These are phyloP conservation scores for Sternotherus odoratus DNA, from an alignment of 2,797 vertebrate genomes.

Conservation along the genomic window DNA sequence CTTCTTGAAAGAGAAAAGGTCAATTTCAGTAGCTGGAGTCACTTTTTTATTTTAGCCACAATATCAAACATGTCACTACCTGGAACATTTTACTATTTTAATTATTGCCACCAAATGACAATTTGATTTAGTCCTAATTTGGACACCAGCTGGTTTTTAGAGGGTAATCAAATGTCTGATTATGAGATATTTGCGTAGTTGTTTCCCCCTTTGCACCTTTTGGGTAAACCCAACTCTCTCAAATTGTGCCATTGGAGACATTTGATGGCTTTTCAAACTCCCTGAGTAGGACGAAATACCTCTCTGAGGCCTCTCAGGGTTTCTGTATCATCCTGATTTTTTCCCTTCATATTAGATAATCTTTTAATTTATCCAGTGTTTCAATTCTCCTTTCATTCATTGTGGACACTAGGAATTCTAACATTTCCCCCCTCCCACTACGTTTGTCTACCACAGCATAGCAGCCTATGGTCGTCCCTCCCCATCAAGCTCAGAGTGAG, in stretches of 20 bases:
- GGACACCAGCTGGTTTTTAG: slow-evolving; percentile 31
- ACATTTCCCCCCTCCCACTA: background rate
- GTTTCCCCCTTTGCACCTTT: background rate
- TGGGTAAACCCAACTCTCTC: background rate
- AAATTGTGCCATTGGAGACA: background rate
- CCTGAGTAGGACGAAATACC: background rate
- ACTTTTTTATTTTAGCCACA: background rate
- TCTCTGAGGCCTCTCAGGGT: background rate
- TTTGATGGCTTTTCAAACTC: slow-evolving; percentile 5
- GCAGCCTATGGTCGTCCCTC: no score
- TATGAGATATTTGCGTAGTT: background rate
- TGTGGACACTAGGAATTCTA: background rate
- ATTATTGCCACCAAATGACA: slow-evolving; percentile 20
- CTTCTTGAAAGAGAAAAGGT: background rate
- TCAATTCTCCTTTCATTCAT: background rate
- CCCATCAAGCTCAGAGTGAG: no score
- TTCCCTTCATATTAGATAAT: background rate
- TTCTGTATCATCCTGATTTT: background rate
- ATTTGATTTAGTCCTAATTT: slow-evolving; percentile 1
- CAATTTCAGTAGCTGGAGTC: background rate
- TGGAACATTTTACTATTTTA: slow-evolving; percentile 8
- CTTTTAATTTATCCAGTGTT: rapidly evolving
- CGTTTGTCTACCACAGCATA: background rate
- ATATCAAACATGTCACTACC: slow-evolving; percentile 10
- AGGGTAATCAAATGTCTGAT: background rate